These are phyloP conservation scores for Sialis lutaria DNA, from an alignment of 2,888 invertebrate species.

Conservation along the genomic window DNA sequence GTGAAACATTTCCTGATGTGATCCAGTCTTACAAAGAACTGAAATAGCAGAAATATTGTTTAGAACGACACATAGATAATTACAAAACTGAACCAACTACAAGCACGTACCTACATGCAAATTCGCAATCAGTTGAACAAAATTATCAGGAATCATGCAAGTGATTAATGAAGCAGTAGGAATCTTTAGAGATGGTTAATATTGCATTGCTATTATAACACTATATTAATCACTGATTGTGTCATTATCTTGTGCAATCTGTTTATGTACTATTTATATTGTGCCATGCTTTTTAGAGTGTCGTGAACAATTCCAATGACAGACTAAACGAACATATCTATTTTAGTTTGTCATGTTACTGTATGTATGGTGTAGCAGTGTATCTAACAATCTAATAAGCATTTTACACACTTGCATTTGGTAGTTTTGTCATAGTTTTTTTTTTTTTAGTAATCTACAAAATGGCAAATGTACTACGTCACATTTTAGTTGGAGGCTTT, in stretches of 20 bases:
- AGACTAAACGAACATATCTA: neutral
- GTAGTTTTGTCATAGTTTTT: too few species aligned
- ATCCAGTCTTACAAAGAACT: constrained; percentile 98
- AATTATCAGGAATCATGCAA: constrained; percentile 1
- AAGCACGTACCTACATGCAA: neutral
- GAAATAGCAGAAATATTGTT: constrained; percentile 31
- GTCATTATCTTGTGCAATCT: constrained; percentile 3
- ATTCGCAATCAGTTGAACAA: neutral
- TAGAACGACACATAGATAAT: neutral
- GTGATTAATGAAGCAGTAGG: constrained; percentile 23
- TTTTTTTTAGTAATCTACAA: too few species aligned
- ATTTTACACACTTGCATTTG: neutral
- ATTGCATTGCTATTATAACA: constrained; percentile 14
- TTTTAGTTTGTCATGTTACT: neutral
- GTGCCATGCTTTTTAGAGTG: constrained; percentile 8
- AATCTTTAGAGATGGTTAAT: constrained; percentile 38
- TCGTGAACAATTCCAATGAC: neutral
- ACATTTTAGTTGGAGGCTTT: too few species aligned
- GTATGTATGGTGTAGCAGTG: neutral
- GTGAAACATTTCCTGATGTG: constrained; percentile 99
- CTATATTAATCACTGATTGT: neutral
- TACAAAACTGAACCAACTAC: neutral
- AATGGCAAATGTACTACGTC: too few species aligned
- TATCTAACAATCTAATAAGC: neutral
- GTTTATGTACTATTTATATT: constrained; percentile 3